A percentile compares a stretch with the other conserved stretches of the same genome.
These are phyloP conservation scores for Paramisgurnus dabryanus DNA, from an alignment of 2,113 vertebrate species.

Conservation along the genomic window DNA sequence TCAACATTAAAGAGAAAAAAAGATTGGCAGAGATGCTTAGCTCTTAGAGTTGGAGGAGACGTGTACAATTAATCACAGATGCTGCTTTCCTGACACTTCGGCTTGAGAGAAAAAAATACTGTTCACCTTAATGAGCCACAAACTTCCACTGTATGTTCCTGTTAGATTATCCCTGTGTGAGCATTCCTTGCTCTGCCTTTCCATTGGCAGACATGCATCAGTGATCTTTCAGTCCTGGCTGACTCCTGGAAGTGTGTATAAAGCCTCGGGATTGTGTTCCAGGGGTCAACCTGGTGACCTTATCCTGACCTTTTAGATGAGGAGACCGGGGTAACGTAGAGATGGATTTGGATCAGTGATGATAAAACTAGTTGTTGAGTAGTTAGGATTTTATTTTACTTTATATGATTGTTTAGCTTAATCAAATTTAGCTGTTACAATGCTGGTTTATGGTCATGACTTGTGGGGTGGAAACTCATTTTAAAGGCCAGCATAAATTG, in stretches of 20 bases:
- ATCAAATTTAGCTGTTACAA: too few relatives aligned
- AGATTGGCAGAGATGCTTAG: conserved; percentile 43
- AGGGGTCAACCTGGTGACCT: conserved; percentile 12
- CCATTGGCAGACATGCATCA: not conserved
- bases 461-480: too few relatives aligned
- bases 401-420: too few relatives aligned
- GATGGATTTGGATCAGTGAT: not conserved
- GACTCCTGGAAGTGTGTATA: not conserved
- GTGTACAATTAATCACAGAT: conserved; percentile 36
- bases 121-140: conserved; percentile 22
- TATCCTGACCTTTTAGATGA: not conserved
- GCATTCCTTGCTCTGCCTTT: conserved; percentile 19
- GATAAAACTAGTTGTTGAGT: too few relatives aligned
- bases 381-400: too few relatives aligned
- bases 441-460: too few relatives aligned
- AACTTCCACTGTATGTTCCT: conserved; percentile 27
- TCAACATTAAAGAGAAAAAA: conserved; percentile 38
- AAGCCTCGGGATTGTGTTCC: not conserved
- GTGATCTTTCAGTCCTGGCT: conserved; percentile 11
- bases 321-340: not conserved
- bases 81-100: conserved; percentile 33
- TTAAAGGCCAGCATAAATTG: too few relatives aligned
- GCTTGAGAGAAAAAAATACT: not conserved
- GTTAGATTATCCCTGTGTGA: conserved; percentile 40
- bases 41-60: conserved; percentile 28